These are phyloP conservation scores for Garra rufa DNA, from an alignment of 2,113 vertebrate genomes.

Conservation along the genomic window DNA sequence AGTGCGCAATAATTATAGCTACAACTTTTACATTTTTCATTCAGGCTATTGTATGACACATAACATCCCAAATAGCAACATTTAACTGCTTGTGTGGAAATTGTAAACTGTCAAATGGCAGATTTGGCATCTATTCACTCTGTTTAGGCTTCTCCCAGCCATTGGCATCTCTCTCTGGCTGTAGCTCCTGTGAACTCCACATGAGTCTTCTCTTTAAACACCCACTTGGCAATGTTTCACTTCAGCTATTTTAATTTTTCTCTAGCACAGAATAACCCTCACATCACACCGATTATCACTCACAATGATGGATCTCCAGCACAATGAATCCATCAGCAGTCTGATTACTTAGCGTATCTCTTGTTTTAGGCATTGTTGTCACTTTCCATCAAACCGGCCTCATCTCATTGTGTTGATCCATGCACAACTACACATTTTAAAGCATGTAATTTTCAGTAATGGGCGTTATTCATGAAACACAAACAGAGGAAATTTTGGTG, in stretches of 20 bases:
- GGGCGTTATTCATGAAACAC: not conserved
- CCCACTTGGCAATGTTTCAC: conserved; percentile 14
- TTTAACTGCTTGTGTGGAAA: not conserved
- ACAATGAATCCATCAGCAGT: conserved; percentile 5
- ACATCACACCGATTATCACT: conserved; percentile 2
- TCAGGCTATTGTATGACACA: not conserved
- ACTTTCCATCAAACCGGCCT: not conserved
- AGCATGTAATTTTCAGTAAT: not conserved
- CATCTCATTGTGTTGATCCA: not conserved
- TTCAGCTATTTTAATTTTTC: not conserved
- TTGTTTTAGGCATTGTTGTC: not conserved
- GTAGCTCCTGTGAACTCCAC: conserved; percentile 17
- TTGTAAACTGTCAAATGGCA: conserved; percentile 13
- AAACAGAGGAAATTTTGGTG: not conserved
- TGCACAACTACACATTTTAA: conserved; percentile 1
- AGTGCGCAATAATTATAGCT: not conserved
- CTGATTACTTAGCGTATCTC: not conserved
- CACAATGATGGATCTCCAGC: not conserved
- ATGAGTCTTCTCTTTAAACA: conserved; percentile 15
- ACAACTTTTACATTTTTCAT: not conserved
- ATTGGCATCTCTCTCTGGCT: not conserved
- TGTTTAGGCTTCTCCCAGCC: not conserved
- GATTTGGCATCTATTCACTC: not conserved
- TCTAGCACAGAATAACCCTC: conserved; percentile 1
- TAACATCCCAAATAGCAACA: not conserved